Evolutionary conservation across 2,888 invertebrate genomes (phyloP).

Genomic region (Eretmocerus hayati): DNA sequence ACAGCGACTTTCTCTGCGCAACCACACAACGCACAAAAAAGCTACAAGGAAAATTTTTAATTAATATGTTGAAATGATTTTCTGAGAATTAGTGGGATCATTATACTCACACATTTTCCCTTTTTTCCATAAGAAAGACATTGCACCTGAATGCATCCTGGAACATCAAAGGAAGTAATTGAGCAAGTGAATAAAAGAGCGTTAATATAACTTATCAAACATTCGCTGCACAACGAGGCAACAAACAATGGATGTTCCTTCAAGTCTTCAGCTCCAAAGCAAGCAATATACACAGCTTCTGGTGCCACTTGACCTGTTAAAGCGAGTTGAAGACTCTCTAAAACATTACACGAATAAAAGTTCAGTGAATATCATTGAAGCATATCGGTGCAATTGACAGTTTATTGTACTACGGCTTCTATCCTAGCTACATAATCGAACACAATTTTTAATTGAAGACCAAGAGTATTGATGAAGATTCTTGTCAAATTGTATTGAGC

Average conservation of each 20-base stretch:
- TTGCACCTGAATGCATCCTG: constrained; percentile 34
- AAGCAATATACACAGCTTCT: constrained; percentile 32
- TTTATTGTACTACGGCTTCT: too few relatives aligned
- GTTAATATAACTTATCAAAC: constrained; percentile 31
- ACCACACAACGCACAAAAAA: constrained; percentile 40
- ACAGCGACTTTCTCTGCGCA: constrained; percentile 38
- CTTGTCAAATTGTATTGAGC: too few relatives aligned
- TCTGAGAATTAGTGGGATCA: too few relatives aligned
- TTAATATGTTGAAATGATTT: constrained; percentile 1
- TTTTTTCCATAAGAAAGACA: constrained; percentile 42
- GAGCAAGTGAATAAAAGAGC: background rate
- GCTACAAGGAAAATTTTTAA: constrained; percentile 27
- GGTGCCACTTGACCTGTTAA: constrained; percentile 15
- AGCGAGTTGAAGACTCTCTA: constrained; percentile 27
- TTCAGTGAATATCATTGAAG: background rate
- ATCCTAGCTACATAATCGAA: too few relatives aligned
- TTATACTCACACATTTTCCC: constrained; percentile 39
- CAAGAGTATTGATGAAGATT: background rate
- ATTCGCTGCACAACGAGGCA: constrained; percentile 38
- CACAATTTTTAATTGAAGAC: background rate
- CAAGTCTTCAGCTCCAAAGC: constrained; percentile 24
- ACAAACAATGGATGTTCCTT: constrained; percentile 40
- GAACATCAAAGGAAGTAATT: constrained; percentile 14
- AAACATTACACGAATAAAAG: constrained; percentile 2
- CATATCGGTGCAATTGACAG: background rate